Percentiles rank a stretch among this genome's conserved stretches.
These are phyloP conservation scores for Stenchaetothrips biformis DNA, from an alignment of 2,888 invertebrate species.

Conservation along the genomic window DNA sequence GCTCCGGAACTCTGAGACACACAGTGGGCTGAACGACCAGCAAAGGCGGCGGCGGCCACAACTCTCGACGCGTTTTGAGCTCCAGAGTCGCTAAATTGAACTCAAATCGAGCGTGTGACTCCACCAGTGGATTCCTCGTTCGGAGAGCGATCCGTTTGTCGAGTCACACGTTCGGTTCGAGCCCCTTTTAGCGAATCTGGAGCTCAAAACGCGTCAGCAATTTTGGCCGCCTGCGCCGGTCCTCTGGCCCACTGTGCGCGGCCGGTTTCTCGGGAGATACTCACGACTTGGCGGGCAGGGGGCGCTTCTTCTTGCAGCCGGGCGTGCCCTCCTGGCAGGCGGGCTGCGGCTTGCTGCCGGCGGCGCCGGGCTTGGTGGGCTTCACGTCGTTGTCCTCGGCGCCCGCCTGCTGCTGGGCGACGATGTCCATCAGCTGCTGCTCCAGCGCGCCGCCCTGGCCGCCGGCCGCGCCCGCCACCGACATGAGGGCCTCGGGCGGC, in stretches of 20 bases:
- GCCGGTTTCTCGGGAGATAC: too few relatives aligned
- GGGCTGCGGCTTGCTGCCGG: slow-evolving; percentile 42
- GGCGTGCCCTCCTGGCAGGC: slow-evolving; percentile 32
- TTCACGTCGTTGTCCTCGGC: slow-evolving; percentile 33
- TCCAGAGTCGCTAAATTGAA: too few relatives aligned
- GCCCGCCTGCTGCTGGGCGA: slow-evolving; percentile 29
- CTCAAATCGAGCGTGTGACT: too few relatives aligned
- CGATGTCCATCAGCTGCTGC: slow-evolving; percentile 32
- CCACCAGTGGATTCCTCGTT: too few relatives aligned
- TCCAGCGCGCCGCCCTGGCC: slow-evolving; percentile 49
- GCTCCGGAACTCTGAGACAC: neutral
- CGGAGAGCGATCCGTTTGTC: too few relatives aligned
- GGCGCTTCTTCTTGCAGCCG: slow-evolving; percentile 33
- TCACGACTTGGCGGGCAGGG: slow-evolving; percentile 9
- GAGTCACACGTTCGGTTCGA: too few relatives aligned
- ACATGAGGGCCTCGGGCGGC: slow-evolving; percentile 54
- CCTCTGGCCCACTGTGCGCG: too few relatives aligned
- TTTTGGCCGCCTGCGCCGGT: too few relatives aligned
- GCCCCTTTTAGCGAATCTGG: too few relatives aligned
- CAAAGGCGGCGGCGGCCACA: too few relatives aligned
- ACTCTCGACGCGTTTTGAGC: too few relatives aligned
- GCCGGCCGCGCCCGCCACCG: slow-evolving; percentile 54
- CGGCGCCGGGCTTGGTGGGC: slow-evolving; percentile 45
- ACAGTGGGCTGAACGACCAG: neutral
- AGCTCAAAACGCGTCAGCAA: too few relatives aligned